Conservation (phyloP, 2,888 invertebrate genomes). For the Dicycla oo region DNA sequence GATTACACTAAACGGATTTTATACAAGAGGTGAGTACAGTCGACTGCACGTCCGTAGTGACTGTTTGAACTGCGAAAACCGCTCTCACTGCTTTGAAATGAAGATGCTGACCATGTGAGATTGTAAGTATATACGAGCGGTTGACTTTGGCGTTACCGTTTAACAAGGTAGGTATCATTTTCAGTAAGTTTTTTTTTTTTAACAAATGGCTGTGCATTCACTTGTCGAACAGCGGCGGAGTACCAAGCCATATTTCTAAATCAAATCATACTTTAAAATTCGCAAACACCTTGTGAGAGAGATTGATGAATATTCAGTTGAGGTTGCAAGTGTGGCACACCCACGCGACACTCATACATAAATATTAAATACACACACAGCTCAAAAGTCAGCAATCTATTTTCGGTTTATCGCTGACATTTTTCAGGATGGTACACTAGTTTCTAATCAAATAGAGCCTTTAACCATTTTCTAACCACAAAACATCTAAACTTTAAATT, state of each 20-base stretch:
- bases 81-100: background rate
- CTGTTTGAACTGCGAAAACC: background rate
- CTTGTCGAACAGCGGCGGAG: background rate
- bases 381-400: background rate
- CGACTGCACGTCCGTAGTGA: background rate
- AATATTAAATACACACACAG: background rate
- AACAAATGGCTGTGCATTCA: background rate
- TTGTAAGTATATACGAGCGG: background rate
- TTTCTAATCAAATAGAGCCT: background rate
- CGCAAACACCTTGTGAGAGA: background rate
- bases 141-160: background rate
- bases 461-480: background rate
- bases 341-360: background rate
- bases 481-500: background rate
- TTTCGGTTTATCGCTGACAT: background rate
- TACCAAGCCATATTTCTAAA: background rate
- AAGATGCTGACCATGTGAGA: background rate
- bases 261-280: constrained; percentile 35
- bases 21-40: background rate
- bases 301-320: constrained; percentile 30
- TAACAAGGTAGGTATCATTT: no score
- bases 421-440: background rate
- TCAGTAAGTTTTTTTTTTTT: background rate
- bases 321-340: constrained; percentile 1
- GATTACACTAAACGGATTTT: background rate